Evolutionary conservation across 2,113 vertebrate species (phyloP).

Genomic region (Meles meles): DNA sequence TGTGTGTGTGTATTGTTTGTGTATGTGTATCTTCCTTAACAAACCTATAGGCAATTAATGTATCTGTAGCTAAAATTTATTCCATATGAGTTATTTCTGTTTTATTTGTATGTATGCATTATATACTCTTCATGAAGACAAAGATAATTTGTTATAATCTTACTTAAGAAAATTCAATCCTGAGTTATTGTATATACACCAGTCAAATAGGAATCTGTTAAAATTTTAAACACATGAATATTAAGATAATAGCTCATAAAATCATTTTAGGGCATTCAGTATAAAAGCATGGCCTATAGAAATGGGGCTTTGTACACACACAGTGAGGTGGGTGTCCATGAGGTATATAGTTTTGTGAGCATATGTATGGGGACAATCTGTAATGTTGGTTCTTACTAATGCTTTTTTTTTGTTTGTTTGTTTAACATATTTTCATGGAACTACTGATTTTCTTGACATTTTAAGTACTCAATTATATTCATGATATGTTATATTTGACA

Average conservation of each 20-base stretch:
- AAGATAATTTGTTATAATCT: not conserved
- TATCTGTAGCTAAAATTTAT: slow-evolving; percentile 35
- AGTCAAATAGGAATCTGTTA: not conserved
- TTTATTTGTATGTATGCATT: not conserved
- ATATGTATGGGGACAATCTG: rapidly evolving
- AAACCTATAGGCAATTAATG: slow-evolving; percentile 24
- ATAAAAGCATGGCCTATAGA: not conserved
- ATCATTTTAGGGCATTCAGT: not conserved
- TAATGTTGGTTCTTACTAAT: not conserved
- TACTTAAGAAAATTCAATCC: not conserved
- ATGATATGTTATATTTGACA: not conserved
- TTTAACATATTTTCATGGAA: not conserved
- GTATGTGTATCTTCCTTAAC: not conserved
- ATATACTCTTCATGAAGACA: not conserved
- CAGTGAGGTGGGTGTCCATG: not conserved
- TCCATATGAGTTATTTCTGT: not conserved
- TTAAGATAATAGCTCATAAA: not conserved
- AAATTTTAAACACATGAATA: not conserved
- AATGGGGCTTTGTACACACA: not conserved
- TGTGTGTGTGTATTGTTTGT: not conserved
- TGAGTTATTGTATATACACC: not conserved
- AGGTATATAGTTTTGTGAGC: not conserved
- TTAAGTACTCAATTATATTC: not conserved
- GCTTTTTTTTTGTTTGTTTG: not conserved
- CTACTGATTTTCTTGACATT: not conserved